phyloP scores from a whole-genome alignment of 2,113 vertebrate genomes.

The Chaetops frenatus region DNA sequence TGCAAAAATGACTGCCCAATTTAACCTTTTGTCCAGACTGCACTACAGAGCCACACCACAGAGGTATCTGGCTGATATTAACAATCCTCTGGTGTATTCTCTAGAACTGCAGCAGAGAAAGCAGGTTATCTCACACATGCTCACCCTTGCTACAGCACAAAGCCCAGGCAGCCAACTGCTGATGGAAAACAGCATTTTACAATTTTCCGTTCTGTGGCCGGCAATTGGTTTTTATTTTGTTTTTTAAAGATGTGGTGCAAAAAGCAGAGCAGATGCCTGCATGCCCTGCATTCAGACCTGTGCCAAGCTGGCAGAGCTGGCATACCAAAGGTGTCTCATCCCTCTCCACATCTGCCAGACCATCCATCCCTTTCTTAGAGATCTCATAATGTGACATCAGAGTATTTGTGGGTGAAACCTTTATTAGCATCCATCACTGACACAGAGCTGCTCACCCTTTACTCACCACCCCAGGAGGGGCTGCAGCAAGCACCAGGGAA shows the following conservation, averaged over 20 bases:
- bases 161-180: background rate
- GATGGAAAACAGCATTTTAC: background rate
- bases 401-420: background rate
- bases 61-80: slow-evolving; percentile 21
- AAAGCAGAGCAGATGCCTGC: background rate
- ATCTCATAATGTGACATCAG: accelerated
- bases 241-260: background rate
- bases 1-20: background rate
- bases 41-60: background rate
- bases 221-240: background rate
- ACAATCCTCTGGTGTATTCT: background rate
- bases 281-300: background rate
- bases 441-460: background rate
- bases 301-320: background rate
- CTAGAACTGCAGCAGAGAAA: background rate
- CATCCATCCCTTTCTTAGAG: background rate
- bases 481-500: background rate
- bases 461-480: background rate
- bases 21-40: slow-evolving; percentile 34
- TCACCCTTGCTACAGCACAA: background rate
- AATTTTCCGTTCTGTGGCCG: background rate
- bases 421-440: background rate
- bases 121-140: slow-evolving; percentile 16
- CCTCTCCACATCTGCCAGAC: background rate
- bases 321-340: background rate